Base-by-base conservation (phyloP, 2,888 invertebrate genomes). In the Autographa gamma region DNA sequence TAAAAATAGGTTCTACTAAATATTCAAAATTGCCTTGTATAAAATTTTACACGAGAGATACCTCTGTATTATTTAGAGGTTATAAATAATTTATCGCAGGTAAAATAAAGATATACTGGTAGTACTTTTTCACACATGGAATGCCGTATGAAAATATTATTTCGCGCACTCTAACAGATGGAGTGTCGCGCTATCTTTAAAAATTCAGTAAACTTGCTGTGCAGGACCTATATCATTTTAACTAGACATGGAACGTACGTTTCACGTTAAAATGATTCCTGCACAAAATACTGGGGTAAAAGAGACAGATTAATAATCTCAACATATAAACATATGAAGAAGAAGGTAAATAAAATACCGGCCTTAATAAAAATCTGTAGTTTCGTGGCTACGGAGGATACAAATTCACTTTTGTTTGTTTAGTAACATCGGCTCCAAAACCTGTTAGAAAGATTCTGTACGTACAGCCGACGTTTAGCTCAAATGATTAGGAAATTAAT, bases 121-220 rank as follows among this genome's bases (percentile, higher is more conserved):
- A 25, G 34, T 56, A n/a, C 43, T 56, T 34, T n/a, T 54, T 14
- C 34, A 34, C 32, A 60, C 25, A 16, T 52, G 56, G 43, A 43
- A 69, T 11, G 25, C 13, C 25, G n/a, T 56, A 74, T 71, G 66
- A 75, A 64, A 75, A 71, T 79, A 71, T 75, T 74, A 65, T 75
- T 74, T 65, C 60, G 31, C 52, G 56, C 71, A 63, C 71, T 75
- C 48, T 43, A 67, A 32, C 16, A 18, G 48, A 65, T 71, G 41
- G 59, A 41, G 66, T 74, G 60, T 64, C 66, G 58, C 70, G 52
- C 25, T 56, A 18, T 16, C 25, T 71, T 79, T 63, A 67, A 77
- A 77, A 60, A 71, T 75, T 71, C 62, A 70, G 67, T 19, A 60
- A 56, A 67, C 62, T 79, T 63, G 41, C 71, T 41, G 18, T 56